Percentiles rank a stretch among this genome's conserved stretches.
Conservation (phyloP, 2,797 vertebrate species). For the Morelia viridis region DNA sequence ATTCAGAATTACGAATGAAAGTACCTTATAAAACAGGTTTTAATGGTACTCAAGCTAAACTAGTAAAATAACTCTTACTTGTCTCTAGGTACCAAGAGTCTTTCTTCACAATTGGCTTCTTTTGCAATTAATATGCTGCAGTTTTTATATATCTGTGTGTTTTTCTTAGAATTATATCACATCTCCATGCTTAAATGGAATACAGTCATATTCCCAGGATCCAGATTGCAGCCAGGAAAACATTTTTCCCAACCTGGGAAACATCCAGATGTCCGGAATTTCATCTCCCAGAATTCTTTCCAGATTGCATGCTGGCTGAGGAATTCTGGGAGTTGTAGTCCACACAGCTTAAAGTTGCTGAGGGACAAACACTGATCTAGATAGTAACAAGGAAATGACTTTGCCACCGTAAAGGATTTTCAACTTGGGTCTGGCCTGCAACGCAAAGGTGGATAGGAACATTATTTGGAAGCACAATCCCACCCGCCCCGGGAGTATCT, state of each 20-base stretch:
- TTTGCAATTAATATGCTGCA: conserved; percentile 1
- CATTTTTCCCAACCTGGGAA: not conserved
- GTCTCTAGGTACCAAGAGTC: not conserved
- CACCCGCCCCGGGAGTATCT: not conserved
- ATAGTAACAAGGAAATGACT: not conserved
- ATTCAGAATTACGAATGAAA: not conserved
- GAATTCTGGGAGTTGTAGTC: not conserved
- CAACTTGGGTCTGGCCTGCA: not conserved
- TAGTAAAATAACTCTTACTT: not conserved
- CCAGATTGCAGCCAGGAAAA: not conserved
- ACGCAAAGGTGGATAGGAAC: not conserved
- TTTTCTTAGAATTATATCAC: not conserved
- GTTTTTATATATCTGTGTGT: not conserved
- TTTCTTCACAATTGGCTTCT: conserved; percentile 5
- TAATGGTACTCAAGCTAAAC: not conserved
- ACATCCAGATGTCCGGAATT: not conserved
- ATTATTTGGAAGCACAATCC: not conserved
- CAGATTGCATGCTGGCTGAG: not conserved
- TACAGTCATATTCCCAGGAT: not conserved
- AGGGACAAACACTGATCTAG: not conserved
- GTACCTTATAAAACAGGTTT: not conserved
- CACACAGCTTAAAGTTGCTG: too few species aligned
- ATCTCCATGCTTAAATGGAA: too few species aligned
- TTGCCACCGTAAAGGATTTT: not conserved
- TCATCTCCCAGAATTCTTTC: not conserved